Evolutionary conservation across 2,888 invertebrate genomes (phyloP), one percentile per base, ranked within the genome.

Genomic region (Acheta domesticus): DNA sequence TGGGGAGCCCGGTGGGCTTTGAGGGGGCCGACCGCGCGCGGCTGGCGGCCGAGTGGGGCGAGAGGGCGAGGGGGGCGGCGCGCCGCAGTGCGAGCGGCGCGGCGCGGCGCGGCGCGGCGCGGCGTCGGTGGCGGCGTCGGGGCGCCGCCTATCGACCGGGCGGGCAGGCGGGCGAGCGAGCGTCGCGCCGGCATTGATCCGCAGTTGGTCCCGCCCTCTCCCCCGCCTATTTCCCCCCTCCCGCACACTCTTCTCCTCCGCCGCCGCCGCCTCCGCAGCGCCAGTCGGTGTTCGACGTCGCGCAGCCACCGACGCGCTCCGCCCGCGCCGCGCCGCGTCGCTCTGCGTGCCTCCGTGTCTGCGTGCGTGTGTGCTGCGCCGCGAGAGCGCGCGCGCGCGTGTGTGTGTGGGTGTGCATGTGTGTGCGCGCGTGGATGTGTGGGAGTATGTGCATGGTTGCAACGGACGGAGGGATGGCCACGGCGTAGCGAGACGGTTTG

Each of bases 271-370:
- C 74, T 2, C 74, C 21, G 20, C 19, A 19, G 19, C 20, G 19
- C 20, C 73, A n/a, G 19, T 73, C 73, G 19, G 19, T 73, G 19
- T 73, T 20, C 20, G 19, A n/a, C 73, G 5, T 20, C 20, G 73
- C 20, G 19, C 20, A 20, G 20, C 20, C 73, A 20, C n/a, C 19
- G 19, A n/a, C n/a, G 73, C 73, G n/a, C 19, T n/a, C 73, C 19
- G 19, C n/a, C 73, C n/a, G 73, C 73, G n/a, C 73, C 73, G 14
- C 21, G 74, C n/a, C 74, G 21, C 74, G 74, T 74, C 74, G 74
- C 74, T 73, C 73, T 73, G 19, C 73, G 73, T 20, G 73, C 73
- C 73, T 73, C 19, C n/a, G 73, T 73, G 73, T 11, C 19, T 73
- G 73, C 8, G 73, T 73, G 73, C 20, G 73, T 19, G 73, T 19